A percentile compares a stretch with the other conserved stretches of the same genome.
phyloP scores from a whole-genome alignment of 2,888 invertebrate species.

The Anthoptus insignis region DNA sequence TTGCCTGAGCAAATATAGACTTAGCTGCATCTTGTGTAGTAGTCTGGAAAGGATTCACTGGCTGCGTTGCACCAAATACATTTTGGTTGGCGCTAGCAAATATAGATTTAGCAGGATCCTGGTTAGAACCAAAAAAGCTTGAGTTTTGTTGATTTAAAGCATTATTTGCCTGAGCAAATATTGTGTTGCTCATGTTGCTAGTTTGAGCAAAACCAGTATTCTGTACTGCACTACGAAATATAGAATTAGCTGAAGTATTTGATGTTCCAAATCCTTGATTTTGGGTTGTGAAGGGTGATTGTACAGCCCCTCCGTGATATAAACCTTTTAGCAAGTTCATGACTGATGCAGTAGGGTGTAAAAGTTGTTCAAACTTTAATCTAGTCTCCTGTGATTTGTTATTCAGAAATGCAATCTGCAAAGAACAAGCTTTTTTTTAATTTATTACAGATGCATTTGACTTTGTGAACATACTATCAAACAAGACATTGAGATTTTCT shows the following conservation, averaged over 20 bases:
- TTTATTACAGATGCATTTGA: too few species aligned
- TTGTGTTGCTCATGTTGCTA: slow-evolving; percentile 45
- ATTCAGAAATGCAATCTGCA: slow-evolving; percentile 67
- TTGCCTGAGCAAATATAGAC: slow-evolving; percentile 47
- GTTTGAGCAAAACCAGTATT: slow-evolving; percentile 53
- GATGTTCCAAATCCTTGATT: slow-evolving; percentile 47
- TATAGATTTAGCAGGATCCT: slow-evolving; percentile 34
- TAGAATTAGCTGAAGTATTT: slow-evolving; percentile 59
- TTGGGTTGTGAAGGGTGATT: slow-evolving; percentile 58
- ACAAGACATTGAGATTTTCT: too few species aligned
- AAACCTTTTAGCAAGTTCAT: slow-evolving; percentile 63
- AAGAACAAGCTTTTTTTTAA: slow-evolving; percentile 7
- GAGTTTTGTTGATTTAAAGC: slow-evolving; percentile 19
- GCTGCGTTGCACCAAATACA: slow-evolving; percentile 34
- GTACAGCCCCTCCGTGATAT: slow-evolving; percentile 64
- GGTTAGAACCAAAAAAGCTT: slow-evolving; percentile 39
- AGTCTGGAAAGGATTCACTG: slow-evolving; percentile 28
- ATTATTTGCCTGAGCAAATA: slow-evolving; percentile 53
- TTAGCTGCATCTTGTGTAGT: slow-evolving; percentile 39
- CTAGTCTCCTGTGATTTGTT: slow-evolving; percentile 63
- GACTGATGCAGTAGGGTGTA: slow-evolving; percentile 60
- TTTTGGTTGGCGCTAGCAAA: slow-evolving; percentile 42
- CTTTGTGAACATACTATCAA: too few species aligned
- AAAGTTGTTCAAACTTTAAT: slow-evolving; percentile 64
- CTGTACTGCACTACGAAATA: slow-evolving; percentile 69